Evolutionary conservation across 2,888 invertebrate species (phyloP), one percentile per base, ranked within the genome.

Genomic region (Ophion costatus): DNA sequence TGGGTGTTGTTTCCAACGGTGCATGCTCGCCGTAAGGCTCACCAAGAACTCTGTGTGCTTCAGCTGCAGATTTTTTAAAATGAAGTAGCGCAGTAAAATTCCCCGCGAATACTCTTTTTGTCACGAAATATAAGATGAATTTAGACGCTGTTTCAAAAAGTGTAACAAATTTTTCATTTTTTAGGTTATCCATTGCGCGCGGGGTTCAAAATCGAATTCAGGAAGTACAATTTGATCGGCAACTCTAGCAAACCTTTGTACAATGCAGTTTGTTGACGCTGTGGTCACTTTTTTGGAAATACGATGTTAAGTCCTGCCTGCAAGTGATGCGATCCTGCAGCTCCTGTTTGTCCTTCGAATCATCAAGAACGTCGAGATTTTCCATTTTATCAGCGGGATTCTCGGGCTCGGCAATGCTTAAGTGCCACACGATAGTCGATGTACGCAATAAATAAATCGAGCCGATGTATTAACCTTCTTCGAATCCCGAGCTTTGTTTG

Each of bases 261-360:
- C 86, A 86, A 74, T 90, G 80, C 67, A 90, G 63, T 83, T 90
- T 89, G 80, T 90, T 91, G 17, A 89, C 61, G 63, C 90, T 90
- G 69, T 90, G 88, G 83, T 91, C 89, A 45, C 85, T 86, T 59
- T 87, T 83, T 33, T 86, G 78, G 79, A 91, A 91, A 74, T 85
- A 89, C 10, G 86, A 42, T 20, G 88, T 90, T 29, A 90, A 86
- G 79, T 91, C 88, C 38, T 88, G 73, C 61, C 87, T 86, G 57
- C 84, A 17, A 20, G 87, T 86, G 29, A 87, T 87, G 56, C 80
- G 73, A 70, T 61, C 59, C 20, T 73, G 51, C 17, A 64, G 38
- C 17, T 73, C 61, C 2, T 66, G 51, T 59, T 64, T 70, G 10
- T 61, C 63, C 7, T 74, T 78, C 20, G 61, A 64, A 29, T 79